Evolutionary conservation across 2,113 vertebrate genomes (phyloP).

Genomic region (Osmerus mordax): DNA sequence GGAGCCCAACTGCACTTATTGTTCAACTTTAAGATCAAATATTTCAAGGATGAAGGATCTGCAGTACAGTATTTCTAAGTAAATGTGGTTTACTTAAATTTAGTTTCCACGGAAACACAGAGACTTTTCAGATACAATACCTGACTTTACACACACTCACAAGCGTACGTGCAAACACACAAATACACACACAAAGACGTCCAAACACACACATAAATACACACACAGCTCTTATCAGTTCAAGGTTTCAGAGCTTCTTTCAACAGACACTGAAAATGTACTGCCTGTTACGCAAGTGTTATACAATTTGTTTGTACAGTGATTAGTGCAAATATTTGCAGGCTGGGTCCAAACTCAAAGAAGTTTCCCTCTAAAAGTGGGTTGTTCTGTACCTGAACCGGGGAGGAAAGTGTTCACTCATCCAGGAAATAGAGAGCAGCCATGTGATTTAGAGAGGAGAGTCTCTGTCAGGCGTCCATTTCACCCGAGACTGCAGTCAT

Average conservation of each 20-base stretch:
- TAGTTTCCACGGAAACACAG: slow-evolving; percentile 72
- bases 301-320: too few species aligned
- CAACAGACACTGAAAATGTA: neutral
- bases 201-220: neutral
- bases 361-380: neutral
- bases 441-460: slow-evolving; percentile 3
- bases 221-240: neutral
- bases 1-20: slow-evolving; percentile 42
- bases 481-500: slow-evolving; percentile 1
- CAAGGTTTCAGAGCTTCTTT: neutral
- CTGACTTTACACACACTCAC: neutral
- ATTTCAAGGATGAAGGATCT: slow-evolving; percentile 57
- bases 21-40: slow-evolving; percentile 56
- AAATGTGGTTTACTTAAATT: slow-evolving; percentile 61
- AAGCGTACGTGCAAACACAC: neutral
- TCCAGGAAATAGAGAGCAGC: slow-evolving; percentile 13
- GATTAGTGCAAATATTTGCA: too few species aligned
- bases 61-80: too few species aligned
- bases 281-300: neutral
- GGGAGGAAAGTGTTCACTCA: slow-evolving; percentile 4
- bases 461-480: slow-evolving; percentile 10
- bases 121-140: slow-evolving; percentile 40
- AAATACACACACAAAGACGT: slow-evolving; percentile 1
- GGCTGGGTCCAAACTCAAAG: too few species aligned
- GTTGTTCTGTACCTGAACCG: slow-evolving; percentile 3